Percentiles rank a stretch among this genome's conserved stretches.
Conservation (phyloP, 2,888 invertebrate genomes). For the Sipha maydis region DNA sequence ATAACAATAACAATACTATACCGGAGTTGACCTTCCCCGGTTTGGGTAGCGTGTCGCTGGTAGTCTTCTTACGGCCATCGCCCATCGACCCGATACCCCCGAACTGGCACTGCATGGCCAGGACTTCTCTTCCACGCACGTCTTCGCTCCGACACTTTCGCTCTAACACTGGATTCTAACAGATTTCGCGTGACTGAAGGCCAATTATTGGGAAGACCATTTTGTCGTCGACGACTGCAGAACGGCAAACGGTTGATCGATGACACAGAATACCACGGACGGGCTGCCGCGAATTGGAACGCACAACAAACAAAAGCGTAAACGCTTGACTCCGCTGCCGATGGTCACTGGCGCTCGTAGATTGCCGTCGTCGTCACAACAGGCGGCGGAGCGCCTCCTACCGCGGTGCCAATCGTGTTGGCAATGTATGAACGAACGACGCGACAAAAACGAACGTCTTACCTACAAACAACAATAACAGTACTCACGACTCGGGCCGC, state of each 20-base stretch:
- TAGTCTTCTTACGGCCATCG: constrained; percentile 62
- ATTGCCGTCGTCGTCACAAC: not conserved
- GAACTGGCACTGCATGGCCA: constrained; percentile 64
- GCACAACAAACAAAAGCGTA: not conserved
- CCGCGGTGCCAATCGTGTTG: not conserved
- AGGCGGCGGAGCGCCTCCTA: not conserved
- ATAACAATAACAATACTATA: constrained; percentile 65
- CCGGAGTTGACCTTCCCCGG: constrained; percentile 77
- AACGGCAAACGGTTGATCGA: too few relatives aligned
- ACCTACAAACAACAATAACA: too few relatives aligned
- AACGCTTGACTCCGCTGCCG: not conserved
- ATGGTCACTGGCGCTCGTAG: not conserved
- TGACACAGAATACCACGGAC: too few relatives aligned
- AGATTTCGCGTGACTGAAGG: too few relatives aligned
- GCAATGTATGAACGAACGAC: not conserved
- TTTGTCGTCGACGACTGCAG: too few relatives aligned
- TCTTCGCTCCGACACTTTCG: not conserved
- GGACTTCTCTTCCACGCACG: not conserved
- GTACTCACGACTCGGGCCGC: too few relatives aligned
- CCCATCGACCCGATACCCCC: constrained; percentile 62
- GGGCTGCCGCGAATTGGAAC: not conserved
- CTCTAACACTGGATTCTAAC: too few relatives aligned
- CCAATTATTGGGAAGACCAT: too few relatives aligned
- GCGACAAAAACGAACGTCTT: not conserved
- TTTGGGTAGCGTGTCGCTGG: constrained; percentile 73